phyloP scores from a whole-genome alignment of 2,888 invertebrate genomes.

The Melanophora roralis region DNA sequence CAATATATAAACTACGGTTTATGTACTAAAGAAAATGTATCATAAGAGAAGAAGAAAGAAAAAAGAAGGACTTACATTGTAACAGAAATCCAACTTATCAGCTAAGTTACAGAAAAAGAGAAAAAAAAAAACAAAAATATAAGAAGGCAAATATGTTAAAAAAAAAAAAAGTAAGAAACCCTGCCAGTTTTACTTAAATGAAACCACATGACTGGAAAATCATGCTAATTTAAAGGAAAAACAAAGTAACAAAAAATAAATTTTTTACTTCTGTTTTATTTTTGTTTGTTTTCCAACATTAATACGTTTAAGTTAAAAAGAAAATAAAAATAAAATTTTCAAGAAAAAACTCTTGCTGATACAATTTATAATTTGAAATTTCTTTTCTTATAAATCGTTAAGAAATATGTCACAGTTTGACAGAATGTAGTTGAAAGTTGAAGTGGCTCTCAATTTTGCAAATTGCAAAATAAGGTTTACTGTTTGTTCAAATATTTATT shows the following conservation, averaged over 20 bases:
- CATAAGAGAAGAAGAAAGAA: background rate
- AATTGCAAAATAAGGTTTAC: too few species aligned
- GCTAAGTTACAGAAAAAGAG: background rate
- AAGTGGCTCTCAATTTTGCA: too few species aligned
- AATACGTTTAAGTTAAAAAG: too few species aligned
- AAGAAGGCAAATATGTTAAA: too few species aligned
- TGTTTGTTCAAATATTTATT: too few species aligned
- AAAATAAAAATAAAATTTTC: too few species aligned
- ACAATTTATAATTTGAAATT: too few species aligned
- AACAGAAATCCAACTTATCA: slow-evolving; percentile 40
- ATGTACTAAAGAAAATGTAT: background rate
- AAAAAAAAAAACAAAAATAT: background rate
- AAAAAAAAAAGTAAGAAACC: slow-evolving; percentile 5
- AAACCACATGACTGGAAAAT: slow-evolving; percentile 62
- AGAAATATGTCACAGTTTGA: too few species aligned
- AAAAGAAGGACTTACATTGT: slow-evolving; percentile 13
- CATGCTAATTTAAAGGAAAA: slow-evolving; percentile 52
- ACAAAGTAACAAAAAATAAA: slow-evolving; percentile 22
- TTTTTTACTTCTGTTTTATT: background rate
- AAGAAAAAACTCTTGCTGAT: too few species aligned
- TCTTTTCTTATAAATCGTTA: too few species aligned
- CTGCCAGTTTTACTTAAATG: slow-evolving; percentile 54
- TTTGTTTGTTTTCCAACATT: background rate
- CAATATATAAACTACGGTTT: slow-evolving; percentile 7
- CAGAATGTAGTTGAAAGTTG: too few species aligned